Evolutionary conservation across 2,113 vertebrate genomes (phyloP).

Genomic region (rabbit (Oryctolagus cuniculus)): DNA sequence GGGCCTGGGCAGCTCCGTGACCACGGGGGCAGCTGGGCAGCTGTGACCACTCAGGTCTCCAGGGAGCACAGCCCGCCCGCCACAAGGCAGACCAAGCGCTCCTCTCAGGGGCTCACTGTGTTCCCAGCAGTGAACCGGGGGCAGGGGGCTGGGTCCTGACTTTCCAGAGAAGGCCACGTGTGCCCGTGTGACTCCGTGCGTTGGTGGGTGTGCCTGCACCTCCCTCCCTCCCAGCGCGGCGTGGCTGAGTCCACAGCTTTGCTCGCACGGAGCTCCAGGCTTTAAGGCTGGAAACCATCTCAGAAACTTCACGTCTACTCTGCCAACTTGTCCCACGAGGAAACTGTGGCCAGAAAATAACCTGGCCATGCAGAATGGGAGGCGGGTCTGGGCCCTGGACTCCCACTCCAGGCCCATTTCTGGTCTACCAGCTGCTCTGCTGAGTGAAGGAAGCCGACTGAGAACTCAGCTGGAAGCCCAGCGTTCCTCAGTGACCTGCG

Average conservation of each 20-base stretch:
- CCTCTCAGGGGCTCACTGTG: no score
- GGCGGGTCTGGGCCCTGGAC: background rate
- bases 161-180: no score
- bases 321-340: background rate
- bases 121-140: no score
- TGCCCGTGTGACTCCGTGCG: no score
- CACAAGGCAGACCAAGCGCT: no score
- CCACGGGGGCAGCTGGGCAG: no score
- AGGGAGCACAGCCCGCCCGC: no score
- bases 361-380: background rate
- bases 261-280: background rate
- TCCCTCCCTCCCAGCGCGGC: background rate
- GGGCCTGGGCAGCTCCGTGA: no score
- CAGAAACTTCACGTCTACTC: background rate
- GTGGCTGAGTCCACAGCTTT: background rate
- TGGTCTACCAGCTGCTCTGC: background rate
- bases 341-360: background rate
- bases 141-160: no score
- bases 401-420: background rate
- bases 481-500: background rate
- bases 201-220: background rate
- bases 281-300: background rate
- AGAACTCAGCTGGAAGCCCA: background rate
- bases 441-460: background rate
- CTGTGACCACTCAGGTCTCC: no score